Base-by-base conservation (phyloP, 2,113 vertebrate genomes). In the Microcebus murinus region DNA sequence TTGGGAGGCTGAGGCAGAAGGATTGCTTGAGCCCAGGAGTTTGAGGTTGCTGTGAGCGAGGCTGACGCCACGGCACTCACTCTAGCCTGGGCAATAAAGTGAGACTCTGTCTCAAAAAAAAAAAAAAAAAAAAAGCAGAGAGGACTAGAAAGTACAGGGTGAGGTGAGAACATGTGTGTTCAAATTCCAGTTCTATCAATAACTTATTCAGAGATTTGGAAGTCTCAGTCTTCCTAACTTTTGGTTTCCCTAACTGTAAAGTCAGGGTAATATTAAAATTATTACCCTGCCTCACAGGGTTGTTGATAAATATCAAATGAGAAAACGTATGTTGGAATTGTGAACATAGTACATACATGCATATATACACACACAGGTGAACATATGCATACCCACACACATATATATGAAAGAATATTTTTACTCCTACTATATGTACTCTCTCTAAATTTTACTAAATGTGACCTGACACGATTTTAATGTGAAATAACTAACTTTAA, bases 391-490 rank as follows among this genome's bases (percentile, higher is more conserved):
- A 67, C 63, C 3, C 63, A 67, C 31, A n/a, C 39, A n/a, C 61
- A 73, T 73, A 48, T 92, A n/a, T 36, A 42, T n/a, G 12, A 77
- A 42, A 17, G 21, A 86, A 21, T 94, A 5, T 84, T 74, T 45
- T 48, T 55, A 61, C 91, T 79, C 18, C 76, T 84, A 36, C 4
- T 61, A 2, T 13, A 61, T 34, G 12, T 83, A 45, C 6, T 18
- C 17, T 90, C 48, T 94, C 23, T 90, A 34, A 67, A 82, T 93
- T 96, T 96, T 87, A 63, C 52, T 88, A 59, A 74, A 73, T 63
- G 42, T 85, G 34, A 55, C 4, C 31, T 88, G 27, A 68, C n/a
- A 74, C 70, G 8, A 10, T 74, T 96, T 94, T 45, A 50, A n/a
- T 45, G 25, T 82, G 7, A 39, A 91, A 79, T 59, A 90, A 70